Evolutionary conservation across 2,888 invertebrate genomes (phyloP), one percentile per base, ranked within the genome.

Genomic region (Drosophila anomalata): DNA sequence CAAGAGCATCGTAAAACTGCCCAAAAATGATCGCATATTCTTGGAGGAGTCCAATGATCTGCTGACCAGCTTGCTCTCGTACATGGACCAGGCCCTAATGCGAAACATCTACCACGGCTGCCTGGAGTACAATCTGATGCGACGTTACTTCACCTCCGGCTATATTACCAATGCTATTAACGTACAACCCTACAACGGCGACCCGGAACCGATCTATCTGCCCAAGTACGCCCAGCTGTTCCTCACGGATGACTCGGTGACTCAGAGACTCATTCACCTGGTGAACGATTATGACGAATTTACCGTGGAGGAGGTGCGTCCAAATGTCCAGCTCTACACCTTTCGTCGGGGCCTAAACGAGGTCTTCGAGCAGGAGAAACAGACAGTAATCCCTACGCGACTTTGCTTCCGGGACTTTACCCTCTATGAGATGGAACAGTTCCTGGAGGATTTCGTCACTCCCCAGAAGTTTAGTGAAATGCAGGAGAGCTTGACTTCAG

Each of bases 391-490:
- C 26, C 88, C 90, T 0, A 83, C 89, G 0, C 79, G 82, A 2
- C 68, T 91, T 2, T 89, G 91, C 52, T 90, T 89, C 69, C 87
- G 90, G 2, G 90, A 91, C 20, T 91, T 90, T 33, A 87, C 89
- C 0, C 67, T 88, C 0, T 89, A 75, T 33, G 77, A 88, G 52
- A 79, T 79, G 82, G 62, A 85, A 3, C 56, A 67, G 29, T 90
- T 90, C 26, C 50, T 89, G 0, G 14, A 56, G 9, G 80, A 85
- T 24, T 31, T 90, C 24, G 59, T 84, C 6, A 85, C 80, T 0
- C 74, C 79, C 0, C 48, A 87, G 55, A 70, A 61, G 66, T 72
- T 70, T 1, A 55, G 66, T 2, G 62, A 55, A 0, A 26, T 41
- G 1, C 47, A 63, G 0, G 79, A 65, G 2, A 59, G 22, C 36